phyloP scores from a whole-genome alignment of 2,797 vertebrate genomes.

The Pristis pectinata region DNA sequence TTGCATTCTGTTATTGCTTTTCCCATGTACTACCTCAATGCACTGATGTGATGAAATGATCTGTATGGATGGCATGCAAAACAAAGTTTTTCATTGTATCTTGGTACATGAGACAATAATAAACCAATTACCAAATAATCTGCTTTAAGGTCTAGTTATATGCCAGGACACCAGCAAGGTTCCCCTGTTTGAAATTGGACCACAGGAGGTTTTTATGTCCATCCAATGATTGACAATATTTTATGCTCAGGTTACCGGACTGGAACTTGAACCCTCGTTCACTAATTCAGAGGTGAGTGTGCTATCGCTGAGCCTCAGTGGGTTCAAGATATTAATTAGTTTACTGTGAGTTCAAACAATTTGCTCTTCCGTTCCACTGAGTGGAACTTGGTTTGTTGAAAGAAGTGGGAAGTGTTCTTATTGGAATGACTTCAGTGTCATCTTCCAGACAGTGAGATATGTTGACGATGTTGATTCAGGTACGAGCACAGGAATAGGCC shows the following conservation, averaged over 20 bases:
- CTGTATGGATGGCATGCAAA: no score
- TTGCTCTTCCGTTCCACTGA: not conserved
- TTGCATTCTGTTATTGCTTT: no score
- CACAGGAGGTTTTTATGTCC: no score
- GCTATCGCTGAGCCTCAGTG: not conserved
- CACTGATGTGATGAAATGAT: no score
- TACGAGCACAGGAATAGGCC: not conserved
- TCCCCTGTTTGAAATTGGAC: no score
- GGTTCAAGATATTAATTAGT: not conserved
- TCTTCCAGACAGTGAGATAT: not conserved
- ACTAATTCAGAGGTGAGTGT: no score
- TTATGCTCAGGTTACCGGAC: not conserved
- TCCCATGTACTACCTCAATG: no score
- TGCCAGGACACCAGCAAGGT: no score
- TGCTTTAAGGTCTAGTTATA: no score
- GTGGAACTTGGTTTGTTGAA: not conserved
- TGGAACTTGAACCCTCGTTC: not conserved
- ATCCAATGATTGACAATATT: not conserved
- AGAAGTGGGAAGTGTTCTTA: not conserved
- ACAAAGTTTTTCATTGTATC: no score
- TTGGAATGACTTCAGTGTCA: not conserved
- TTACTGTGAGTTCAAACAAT: not conserved
- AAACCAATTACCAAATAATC: no score
- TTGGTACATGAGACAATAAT: no score
- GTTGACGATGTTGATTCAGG: not conserved